These are phyloP conservation scores for Orchesella cincta DNA, from an alignment of 1,140 invertebrate species.

Conservation along the genomic window DNA sequence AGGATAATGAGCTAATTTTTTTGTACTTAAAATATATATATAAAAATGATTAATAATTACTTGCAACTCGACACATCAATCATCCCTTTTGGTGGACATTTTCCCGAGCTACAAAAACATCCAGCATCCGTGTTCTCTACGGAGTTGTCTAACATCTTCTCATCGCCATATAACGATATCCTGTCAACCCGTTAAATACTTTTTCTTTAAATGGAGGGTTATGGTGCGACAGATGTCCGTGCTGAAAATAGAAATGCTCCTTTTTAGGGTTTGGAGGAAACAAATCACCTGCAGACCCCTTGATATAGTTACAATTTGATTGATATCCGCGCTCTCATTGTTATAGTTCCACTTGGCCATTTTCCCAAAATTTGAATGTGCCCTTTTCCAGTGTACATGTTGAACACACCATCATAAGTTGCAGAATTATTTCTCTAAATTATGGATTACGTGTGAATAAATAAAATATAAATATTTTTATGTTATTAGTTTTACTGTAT, in stretches of 20 bases:
- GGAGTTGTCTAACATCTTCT: conserved; percentile 69
- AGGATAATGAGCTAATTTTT: too few species aligned
- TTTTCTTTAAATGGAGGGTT: conserved; percentile 62
- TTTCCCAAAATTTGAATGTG: conserved; percentile 66
- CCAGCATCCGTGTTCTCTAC: conserved; percentile 65
- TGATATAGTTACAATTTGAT: conserved; percentile 65
- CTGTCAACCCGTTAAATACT: conserved; percentile 61
- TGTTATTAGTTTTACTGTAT: too few species aligned
- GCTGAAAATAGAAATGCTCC: conserved; percentile 54
- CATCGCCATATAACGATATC: conserved; percentile 64
- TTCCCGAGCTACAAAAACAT: conserved; percentile 43
- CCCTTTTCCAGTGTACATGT: conserved; percentile 69
- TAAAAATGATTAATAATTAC: too few species aligned
- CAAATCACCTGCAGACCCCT: conserved; percentile 73
- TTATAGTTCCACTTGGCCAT: conserved; percentile 68
- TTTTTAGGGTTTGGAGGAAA: conserved; percentile 65
- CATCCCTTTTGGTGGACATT: conserved; percentile 44
- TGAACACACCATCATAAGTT: conserved; percentile 73
- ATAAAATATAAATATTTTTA: too few species aligned
- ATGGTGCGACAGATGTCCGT: conserved; percentile 56
- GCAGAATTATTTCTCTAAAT: conserved; percentile 70
- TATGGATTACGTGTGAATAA: too few species aligned
- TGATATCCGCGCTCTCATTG: conserved; percentile 59
- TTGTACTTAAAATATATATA: too few species aligned
- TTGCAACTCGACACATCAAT: conserved; percentile 47